Conservation (phyloP, 2,113 vertebrate genomes). For the Brachyistius frenatus region DNA sequence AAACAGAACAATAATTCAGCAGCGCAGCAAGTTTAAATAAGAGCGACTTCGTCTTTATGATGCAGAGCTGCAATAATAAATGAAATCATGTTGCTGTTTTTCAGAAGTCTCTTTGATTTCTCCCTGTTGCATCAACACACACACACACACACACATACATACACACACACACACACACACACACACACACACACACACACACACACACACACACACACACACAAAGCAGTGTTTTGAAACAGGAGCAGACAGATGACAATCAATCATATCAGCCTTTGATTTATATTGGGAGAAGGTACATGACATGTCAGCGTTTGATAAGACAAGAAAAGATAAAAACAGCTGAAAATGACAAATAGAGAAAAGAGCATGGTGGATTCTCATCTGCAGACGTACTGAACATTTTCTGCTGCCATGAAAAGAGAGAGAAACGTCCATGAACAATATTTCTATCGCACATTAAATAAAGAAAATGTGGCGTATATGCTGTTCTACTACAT, state of each 20-base stretch:
- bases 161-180: not conserved
- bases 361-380: slow-evolving; percentile 3
- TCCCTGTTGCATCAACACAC: slow-evolving; percentile 9
- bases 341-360: slow-evolving; percentile 11
- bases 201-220: not conserved
- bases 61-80: not conserved
- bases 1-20: not conserved
- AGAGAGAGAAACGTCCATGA: too few relatives aligned
- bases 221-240: not conserved
- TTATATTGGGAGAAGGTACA: too few relatives aligned
- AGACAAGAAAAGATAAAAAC: not conserved
- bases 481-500: too few relatives aligned
- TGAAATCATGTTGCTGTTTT: not conserved
- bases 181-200: not conserved
- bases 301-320: too few relatives aligned
- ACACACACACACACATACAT: not conserved
- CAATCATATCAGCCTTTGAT: not conserved
- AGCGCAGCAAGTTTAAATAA: not conserved
- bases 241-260: not conserved
- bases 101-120: not conserved
- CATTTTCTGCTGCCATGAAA: not conserved
- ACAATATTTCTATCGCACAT: too few relatives aligned
- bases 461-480: too few relatives aligned
- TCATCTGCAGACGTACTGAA: not conserved
- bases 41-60: not conserved